A percentile compares a stretch with the other conserved stretches of the same genome.
phyloP scores from a whole-genome alignment of 2,113 vertebrate genomes.

The Neolamprologus fasciatus region DNA sequence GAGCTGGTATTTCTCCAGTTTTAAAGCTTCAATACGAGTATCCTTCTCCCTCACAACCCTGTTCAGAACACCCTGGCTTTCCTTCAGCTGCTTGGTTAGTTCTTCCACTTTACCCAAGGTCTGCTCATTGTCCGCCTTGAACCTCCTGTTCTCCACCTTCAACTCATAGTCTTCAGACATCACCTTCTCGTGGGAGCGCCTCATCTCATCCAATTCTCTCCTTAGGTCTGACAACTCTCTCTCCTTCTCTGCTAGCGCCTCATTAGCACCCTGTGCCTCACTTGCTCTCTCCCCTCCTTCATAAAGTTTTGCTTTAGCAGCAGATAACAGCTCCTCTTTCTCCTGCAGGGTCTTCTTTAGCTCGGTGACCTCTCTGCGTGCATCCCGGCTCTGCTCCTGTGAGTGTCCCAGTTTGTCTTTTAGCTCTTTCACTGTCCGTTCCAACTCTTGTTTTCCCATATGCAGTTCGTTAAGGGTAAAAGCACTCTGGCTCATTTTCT shows the following conservation, averaged over 20 bases:
- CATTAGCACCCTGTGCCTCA: constrained; percentile 14
- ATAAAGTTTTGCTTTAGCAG: constrained; percentile 52
- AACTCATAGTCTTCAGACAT: constrained; percentile 76
- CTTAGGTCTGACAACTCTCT: constrained; percentile 71
- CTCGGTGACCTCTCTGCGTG: constrained; percentile 67
- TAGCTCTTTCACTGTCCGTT: constrained; percentile 73
- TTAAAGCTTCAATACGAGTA: constrained; percentile 76
- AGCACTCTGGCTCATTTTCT: constrained; percentile 77
- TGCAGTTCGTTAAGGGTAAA: constrained; percentile 80
- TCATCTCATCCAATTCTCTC: constrained; percentile 71
- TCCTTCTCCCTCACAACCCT: constrained; percentile 78
- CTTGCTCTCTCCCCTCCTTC: constrained; percentile 36
- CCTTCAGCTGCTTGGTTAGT: constrained; percentile 71
- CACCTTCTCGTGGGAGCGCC: constrained; percentile 67
- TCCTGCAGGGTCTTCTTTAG: constrained; percentile 72
- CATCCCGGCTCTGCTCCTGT: constrained; percentile 62
- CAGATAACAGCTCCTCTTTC: constrained; percentile 70
- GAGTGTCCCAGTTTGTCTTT: constrained; percentile 72
- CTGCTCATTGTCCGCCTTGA: constrained; percentile 52
- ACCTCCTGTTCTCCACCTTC: constrained; percentile 77
- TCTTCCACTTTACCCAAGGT: constrained; percentile 50
- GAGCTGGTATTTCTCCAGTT: constrained; percentile 79
- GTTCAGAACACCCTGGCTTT: constrained; percentile 61
- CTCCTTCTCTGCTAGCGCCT: constrained; percentile 65
- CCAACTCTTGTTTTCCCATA: constrained; percentile 77